phyloP scores from a whole-genome alignment of 2,797 vertebrate genomes.

The Diplodus sargus region DNA sequence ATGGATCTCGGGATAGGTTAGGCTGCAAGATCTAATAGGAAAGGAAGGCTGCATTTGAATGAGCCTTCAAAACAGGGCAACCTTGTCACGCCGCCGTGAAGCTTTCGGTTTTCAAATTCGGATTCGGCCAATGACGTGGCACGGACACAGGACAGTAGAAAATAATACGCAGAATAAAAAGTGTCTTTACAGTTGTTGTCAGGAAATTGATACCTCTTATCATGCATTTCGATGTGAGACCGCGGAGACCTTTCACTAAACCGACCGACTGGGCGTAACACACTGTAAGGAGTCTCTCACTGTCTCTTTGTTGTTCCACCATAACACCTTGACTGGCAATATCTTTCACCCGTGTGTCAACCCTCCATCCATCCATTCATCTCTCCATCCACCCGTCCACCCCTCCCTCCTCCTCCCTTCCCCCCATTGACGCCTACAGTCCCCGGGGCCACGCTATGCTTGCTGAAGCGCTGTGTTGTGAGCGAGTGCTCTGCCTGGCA shows the following conservation, averaged over 20 bases:
- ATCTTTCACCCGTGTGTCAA: constrained; percentile 41
- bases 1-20: too few species aligned
- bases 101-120: too few species aligned
- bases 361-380: constrained; percentile 12
- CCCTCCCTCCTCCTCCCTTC: background rate
- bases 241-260: constrained; percentile 18
- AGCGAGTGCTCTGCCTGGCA: constrained; percentile 70
- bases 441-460: constrained; percentile 76
- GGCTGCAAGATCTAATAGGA: too few species aligned
- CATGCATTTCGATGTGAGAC: too few species aligned
- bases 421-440: constrained; percentile 49
- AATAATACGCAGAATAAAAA: too few species aligned
- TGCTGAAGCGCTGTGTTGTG: constrained; percentile 75
- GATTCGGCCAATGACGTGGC: too few species aligned
- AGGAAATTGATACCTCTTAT: too few species aligned
- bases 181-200: too few species aligned
- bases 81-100: too few species aligned
- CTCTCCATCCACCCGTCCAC: background rate
- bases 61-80: too few species aligned
- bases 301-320: constrained; percentile 48
- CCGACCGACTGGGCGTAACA: background rate
- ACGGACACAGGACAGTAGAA: too few species aligned
- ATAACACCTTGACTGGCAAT: constrained; percentile 50
- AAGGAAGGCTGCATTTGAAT: too few species aligned
- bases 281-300: background rate